Conservation (phyloP, 1,140 invertebrate species). For the Arctopsyche grandis region DNA sequence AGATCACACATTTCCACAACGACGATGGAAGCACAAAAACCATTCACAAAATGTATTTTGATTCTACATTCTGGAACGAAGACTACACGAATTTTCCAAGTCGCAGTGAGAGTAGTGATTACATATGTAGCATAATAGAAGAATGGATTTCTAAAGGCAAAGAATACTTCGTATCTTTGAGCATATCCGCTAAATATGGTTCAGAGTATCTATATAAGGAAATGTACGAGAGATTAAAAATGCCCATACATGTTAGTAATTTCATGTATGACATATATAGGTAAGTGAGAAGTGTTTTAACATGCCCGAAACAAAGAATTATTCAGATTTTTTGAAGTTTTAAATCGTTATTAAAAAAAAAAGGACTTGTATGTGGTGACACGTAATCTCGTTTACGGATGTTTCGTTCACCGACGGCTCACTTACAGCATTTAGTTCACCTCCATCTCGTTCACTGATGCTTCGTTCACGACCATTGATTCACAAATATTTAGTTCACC, state of each 20-base stretch:
- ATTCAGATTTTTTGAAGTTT: no score
- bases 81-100: constrained; percentile 68
- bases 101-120: constrained; percentile 66
- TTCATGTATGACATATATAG: constrained; percentile 58
- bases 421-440: no score
- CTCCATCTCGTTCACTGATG: no score
- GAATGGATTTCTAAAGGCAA: constrained; percentile 66
- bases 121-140: constrained; percentile 63
- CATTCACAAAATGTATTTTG: constrained; percentile 74
- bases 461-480: no score
- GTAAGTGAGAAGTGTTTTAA: constrained; percentile 26
- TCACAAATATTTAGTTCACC: no score
- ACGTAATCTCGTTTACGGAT: no score
- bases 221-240: constrained; percentile 64
- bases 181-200: constrained; percentile 68
- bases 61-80: constrained; percentile 74
- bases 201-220: constrained; percentile 71
- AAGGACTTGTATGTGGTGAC: no score
- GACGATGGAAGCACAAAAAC: constrained; percentile 61
- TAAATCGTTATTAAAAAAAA: no score
- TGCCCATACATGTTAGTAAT: constrained; percentile 67
- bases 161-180: constrained; percentile 66
- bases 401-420: no score
- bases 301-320: no score
- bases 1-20: constrained; percentile 68